Evolutionary conservation across 1,140 invertebrate species (phyloP).

Genomic region (Cyclina sinensis): DNA sequence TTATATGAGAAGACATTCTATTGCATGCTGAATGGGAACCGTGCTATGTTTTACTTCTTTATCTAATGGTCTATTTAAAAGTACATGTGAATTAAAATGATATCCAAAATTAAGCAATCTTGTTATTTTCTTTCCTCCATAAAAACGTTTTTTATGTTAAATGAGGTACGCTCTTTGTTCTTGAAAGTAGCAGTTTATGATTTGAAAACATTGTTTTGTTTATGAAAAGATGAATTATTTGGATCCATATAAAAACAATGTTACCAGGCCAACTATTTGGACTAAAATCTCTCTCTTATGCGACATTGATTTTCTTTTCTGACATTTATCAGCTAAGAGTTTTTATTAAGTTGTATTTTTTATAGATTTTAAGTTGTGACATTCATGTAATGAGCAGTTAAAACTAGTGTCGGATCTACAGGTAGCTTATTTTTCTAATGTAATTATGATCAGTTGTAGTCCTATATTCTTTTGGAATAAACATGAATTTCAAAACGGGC

Average conservation of each 20-base stretch:
- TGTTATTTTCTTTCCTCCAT: neutral
- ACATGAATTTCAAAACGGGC: neutral
- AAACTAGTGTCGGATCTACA: neutral
- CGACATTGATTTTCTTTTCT: no score
- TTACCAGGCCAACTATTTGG: no score
- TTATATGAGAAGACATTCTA: neutral
- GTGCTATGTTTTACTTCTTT: neutral
- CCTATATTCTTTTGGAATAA: neutral
- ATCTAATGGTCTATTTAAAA: neutral
- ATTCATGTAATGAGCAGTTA: neutral
- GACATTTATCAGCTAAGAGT: no score
- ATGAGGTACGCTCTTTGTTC: neutral
- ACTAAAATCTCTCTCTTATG: no score
- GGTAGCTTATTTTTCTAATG: neutral
- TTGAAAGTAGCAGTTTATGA: neutral
- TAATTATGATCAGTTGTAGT: neutral
- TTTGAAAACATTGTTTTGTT: neutral
- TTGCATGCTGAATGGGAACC: neutral
- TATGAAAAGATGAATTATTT: neutral
- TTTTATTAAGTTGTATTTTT: neutral
- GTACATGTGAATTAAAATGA: conserved; percentile 18
- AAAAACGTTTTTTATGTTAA: no score
- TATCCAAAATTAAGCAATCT: neutral
- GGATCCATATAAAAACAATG: no score
- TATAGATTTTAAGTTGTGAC: neutral